Evolutionary conservation across 2,797 vertebrate genomes (phyloP), one percentile per base, ranked within the genome.

Genomic region (Tenualosa thibaudeaui): DNA sequence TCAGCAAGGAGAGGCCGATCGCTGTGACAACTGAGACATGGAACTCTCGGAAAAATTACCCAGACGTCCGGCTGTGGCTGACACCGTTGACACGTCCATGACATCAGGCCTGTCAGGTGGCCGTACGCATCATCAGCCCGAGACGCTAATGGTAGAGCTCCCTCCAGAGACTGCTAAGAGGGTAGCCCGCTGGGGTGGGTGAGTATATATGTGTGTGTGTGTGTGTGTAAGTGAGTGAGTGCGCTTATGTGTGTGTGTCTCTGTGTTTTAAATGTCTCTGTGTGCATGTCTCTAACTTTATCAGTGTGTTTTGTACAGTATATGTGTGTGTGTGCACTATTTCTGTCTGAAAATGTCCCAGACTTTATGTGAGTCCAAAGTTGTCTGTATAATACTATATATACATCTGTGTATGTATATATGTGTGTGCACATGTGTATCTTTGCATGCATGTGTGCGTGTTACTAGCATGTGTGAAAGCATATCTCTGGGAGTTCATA

Each of bases 31-130:
- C 65, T 31, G 65, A 37, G 65, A 71, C 65, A 71, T 31, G 65
- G 65, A 71, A 71, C 31, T 10, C 65, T 71, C 65, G 65, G 65
- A 71, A 40, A 71, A 71, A 71, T 71, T 71, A 71, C 24, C 65
- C 65, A 13, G n/a, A 26, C 26, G 12, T 31, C 65, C 65, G 65
- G 31, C 26, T 3, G 65, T 10, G 26, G 65, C 31, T 71, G 65
- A 71, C 65, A 71, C 3, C 13, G 12, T 26, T 71, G 65, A 71
- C 65, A 71, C 65, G 13, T 71, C 65, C 65, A 26, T 71, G 65
- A 71, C 65, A 71, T 71, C 65, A 40, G 65, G n/a, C 65, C 65
- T 71, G 65, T 71, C 65, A 40, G 26, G 31, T 71, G 65, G 65
- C 65, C 12, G 31, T 71, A 71, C 65, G 26, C 65, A 71, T 71